Percentiles rank a stretch among this genome's conserved stretches.
phyloP scores from a whole-genome alignment of 2,888 invertebrate species.

The Globia sparganii region DNA sequence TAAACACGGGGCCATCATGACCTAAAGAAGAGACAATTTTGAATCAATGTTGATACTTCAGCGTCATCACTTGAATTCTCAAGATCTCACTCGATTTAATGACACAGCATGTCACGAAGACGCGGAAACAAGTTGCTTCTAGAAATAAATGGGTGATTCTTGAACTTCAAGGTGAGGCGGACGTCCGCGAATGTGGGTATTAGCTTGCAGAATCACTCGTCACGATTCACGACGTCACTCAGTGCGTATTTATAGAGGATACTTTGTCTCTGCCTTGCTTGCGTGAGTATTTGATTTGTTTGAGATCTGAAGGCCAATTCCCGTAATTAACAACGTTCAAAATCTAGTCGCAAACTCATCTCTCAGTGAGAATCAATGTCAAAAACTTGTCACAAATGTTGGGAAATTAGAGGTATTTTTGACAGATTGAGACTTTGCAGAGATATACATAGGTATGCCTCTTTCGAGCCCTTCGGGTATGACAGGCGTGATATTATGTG shows the following conservation, averaged over 20 bases:
- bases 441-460: no score
- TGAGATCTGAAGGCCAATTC: neutral
- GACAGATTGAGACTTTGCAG: no score
- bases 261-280: conserved; percentile 26
- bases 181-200: conserved; percentile 65
- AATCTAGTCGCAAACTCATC: no score
- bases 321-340: no score
- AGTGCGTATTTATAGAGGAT: conserved; percentile 33
- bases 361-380: no score
- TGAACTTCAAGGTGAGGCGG: conserved; percentile 68
- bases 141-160: conserved; percentile 53
- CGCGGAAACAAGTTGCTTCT: conserved; percentile 44
- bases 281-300: neutral
- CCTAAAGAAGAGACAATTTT: conserved; percentile 8
- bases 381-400: no score
- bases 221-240: conserved; percentile 69
- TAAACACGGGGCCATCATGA: conserved; percentile 8
- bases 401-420: neutral
- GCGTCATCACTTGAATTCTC: neutral
- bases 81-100: conserved; percentile 14
- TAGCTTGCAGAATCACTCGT: conserved; percentile 61
- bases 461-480: no score
- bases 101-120: conserved; percentile 27
- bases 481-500: no score
- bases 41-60: conserved; percentile 4